A percentile compares a stretch with the other conserved stretches of the same genome.
These are phyloP conservation scores for Chaetura pelagica DNA, from an alignment of 2,113 vertebrate species.

Conservation along the genomic window DNA sequence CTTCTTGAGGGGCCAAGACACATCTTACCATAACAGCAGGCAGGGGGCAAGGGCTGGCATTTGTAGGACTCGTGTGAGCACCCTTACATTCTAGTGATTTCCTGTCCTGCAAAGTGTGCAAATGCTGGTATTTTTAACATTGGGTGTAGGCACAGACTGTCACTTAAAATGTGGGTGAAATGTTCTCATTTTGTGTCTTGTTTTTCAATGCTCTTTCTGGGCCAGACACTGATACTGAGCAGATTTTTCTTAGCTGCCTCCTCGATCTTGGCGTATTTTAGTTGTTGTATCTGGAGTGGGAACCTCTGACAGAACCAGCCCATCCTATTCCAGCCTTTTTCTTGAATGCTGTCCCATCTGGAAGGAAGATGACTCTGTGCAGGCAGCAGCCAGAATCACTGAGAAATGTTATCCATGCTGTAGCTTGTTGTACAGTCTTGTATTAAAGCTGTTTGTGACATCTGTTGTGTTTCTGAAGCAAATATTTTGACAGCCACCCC, in stretches of 20 bases:
- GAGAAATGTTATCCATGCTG: not conserved
- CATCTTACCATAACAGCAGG: rapidly evolving
- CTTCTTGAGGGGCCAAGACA: not conserved
- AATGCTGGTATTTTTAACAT: not conserved
- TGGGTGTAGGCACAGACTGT: not conserved
- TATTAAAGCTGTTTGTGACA: not conserved
- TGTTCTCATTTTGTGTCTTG: not conserved
- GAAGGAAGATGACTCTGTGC: not conserved
- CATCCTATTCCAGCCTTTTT: not conserved
- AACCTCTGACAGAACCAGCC: not conserved
- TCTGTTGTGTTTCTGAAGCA: slow-evolving; percentile 26
- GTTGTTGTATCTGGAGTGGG: not conserved
- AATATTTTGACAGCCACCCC: not conserved
- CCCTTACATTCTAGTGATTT: not conserved
- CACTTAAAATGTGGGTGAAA: not conserved
- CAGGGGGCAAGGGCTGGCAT: not conserved
- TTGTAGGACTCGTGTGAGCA: not conserved
- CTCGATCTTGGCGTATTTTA: not conserved
- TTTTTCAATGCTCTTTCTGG: not conserved
- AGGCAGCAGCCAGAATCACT: not conserved
- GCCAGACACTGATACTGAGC: not conserved
- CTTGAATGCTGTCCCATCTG: not conserved
- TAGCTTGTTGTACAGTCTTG: not conserved
- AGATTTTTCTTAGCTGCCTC: not conserved
- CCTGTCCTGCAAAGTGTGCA: not conserved